Evolutionary conservation across 1,140 invertebrate genomes (phyloP).

Genomic region (Zaprionus vittiger): DNA sequence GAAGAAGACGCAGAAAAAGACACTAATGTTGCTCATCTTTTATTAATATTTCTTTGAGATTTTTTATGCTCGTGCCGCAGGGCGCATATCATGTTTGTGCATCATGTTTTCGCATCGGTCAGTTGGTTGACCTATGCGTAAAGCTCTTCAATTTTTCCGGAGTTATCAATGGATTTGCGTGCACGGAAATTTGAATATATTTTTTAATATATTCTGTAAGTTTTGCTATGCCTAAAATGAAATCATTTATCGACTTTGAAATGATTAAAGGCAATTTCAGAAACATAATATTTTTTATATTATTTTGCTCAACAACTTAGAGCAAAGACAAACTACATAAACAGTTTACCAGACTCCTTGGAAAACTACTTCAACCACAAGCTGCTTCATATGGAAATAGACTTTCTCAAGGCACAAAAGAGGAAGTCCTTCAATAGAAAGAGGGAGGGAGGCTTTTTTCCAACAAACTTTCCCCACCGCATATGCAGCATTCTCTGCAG

Average conservation of each 20-base stretch:
- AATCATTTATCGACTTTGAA: not conserved
- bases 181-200: not conserved
- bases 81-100: conserved; percentile 28
- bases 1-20: conserved; percentile 50
- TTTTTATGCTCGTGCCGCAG: conserved; percentile 66
- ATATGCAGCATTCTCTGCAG: conserved; percentile 12
- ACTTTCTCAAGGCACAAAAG: not conserved
- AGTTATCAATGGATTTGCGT: conserved; percentile 11
- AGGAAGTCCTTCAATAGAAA: not conserved
- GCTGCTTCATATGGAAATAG: not conserved
- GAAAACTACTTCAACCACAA: not conserved
- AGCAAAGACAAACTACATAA: not conserved
- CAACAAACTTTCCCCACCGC: not conserved
- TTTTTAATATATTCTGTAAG: no score
- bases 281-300: not conserved
- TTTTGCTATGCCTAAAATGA: no score
- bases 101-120: conserved; percentile 29
- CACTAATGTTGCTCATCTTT: conserved; percentile 82
- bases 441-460: not conserved
- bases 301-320: not conserved
- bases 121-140: conserved; percentile 30
- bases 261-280: not conserved
- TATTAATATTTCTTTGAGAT: conserved; percentile 81
- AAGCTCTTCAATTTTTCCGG: conserved; percentile 21
- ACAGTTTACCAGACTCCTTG: not conserved